Conservation (phyloP, 1,140 invertebrate species). For the Hyphantria cunea region DNA sequence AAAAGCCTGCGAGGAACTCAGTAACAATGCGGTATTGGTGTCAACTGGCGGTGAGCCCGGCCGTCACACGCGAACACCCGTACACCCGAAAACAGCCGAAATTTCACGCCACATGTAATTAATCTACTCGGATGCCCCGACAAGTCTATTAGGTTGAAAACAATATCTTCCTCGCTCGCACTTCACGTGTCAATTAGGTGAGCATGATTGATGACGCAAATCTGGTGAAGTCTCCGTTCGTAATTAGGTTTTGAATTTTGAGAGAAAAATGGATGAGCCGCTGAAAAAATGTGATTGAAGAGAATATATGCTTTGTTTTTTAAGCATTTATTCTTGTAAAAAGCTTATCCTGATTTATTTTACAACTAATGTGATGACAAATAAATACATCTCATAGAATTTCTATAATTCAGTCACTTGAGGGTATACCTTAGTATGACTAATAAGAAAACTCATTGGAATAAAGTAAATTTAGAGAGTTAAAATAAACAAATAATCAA, state of each 20-base stretch:
- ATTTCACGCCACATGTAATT: constrained; percentile 54
- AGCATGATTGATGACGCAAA: constrained; percentile 46
- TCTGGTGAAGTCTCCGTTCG: constrained; percentile 15
- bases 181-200: constrained; percentile 51
- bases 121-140: constrained; percentile 59
- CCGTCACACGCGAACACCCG: constrained; percentile 10
- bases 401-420: too few relatives aligned
- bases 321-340: neutral
- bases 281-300: neutral
- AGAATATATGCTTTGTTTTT: neutral
- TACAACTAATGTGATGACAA: too few relatives aligned
- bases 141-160: constrained; percentile 66
- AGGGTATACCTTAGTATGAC: too few relatives aligned
- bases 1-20: constrained; percentile 43
- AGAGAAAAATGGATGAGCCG: constrained; percentile 1
- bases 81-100: constrained; percentile 15
- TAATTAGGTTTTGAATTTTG: constrained; percentile 27
- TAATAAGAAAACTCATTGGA: too few relatives aligned
- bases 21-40: constrained; percentile 59
- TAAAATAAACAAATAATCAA: too few relatives aligned
- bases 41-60: constrained; percentile 40
- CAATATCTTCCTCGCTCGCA: constrained; percentile 54
- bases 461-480: too few relatives aligned
- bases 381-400: too few relatives aligned
- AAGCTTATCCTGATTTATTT: too few relatives aligned